Base-by-base conservation (phyloP, 2,113 vertebrate species). In the Prolemur simus region DNA sequence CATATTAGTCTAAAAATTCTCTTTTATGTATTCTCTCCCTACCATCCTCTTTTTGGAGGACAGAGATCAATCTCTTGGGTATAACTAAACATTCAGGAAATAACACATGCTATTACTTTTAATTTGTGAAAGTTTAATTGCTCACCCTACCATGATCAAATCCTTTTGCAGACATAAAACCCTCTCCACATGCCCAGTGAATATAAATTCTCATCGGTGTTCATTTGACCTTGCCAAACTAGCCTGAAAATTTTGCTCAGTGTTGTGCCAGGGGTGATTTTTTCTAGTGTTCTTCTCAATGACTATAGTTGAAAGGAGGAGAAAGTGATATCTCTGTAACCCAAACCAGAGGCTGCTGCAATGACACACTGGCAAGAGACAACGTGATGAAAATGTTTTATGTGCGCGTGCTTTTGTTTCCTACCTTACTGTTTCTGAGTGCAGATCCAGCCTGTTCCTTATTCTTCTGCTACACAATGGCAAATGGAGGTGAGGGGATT, bases 321-420 rank as follows among this genome's bases (percentile, higher is more conserved):
- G 95, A 96, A 86, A 96, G 82, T 42, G 91, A 71, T 96, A 81
- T 74, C 95, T 94, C 78, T 96, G 94, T 83, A 97, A 97, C 69
- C 52, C 89, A 96, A 95, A 80, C 85, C 91, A 86, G 85, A 86
- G 39, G 68, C 66, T 96, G 84, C 83, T 68, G 78, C 56, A 54
- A 73, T 37, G 87, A 95, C 27, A 49, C 45, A n/a, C 7, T 29
- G 85, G 66, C 68, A 73, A 97, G 58, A 32, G 69, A 73, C 86
- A 88, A 66, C 12, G n/a, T n/a, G 68, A 91, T 29, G 74, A 63
- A 69, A 91, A n/a, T 87, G 63, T 87, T 89, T 84, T 49, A 27
- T 49, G 86, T 54, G 78, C 23, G 37, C 49, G 18, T 74, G 91
- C 32, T 78, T 94, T 95, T 88, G 85, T 97, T 95, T 95, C 73